Conservation (phyloP, 2,113 vertebrate genomes). For the Cepphus grylle region DNA sequence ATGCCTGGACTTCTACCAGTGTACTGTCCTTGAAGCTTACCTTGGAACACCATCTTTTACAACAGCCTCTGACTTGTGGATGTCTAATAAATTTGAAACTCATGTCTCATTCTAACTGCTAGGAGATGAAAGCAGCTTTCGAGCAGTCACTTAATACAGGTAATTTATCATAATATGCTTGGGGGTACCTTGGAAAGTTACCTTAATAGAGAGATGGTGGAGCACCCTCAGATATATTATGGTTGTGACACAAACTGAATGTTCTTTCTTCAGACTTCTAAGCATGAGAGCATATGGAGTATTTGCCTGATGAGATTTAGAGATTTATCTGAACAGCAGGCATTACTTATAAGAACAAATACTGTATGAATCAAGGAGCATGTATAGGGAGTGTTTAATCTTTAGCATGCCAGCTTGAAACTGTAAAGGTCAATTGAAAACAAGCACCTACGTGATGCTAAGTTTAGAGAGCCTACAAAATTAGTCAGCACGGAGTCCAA, state of each 20-base stretch:
- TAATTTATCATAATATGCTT: slow-evolving; percentile 21
- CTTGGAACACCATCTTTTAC: background rate
- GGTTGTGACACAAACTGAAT: background rate
- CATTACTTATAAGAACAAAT: background rate
- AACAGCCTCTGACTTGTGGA: background rate
- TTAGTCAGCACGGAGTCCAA: background rate
- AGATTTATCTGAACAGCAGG: slow-evolving; percentile 30
- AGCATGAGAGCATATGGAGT: background rate
- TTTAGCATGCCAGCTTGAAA: background rate
- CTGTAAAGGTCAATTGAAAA: background rate
- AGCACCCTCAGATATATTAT: background rate
- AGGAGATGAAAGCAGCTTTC: background rate
- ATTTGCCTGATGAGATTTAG: background rate
- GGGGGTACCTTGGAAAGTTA: slow-evolving; percentile 15
- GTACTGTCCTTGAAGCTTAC: background rate
- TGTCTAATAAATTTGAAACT: slow-evolving; percentile 1
- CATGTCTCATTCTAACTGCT: background rate
- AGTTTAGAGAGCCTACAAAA: background rate
- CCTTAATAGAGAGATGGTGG: slow-evolving; percentile 1
- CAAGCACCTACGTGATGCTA: background rate
- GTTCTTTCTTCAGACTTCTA: background rate
- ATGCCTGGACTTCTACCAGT: background rate
- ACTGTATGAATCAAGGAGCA: background rate
- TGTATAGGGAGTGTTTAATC: background rate
- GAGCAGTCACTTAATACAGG: background rate